Base-by-base conservation (phyloP, 2,888 invertebrate genomes). In the Orchesella flavescens region DNA sequence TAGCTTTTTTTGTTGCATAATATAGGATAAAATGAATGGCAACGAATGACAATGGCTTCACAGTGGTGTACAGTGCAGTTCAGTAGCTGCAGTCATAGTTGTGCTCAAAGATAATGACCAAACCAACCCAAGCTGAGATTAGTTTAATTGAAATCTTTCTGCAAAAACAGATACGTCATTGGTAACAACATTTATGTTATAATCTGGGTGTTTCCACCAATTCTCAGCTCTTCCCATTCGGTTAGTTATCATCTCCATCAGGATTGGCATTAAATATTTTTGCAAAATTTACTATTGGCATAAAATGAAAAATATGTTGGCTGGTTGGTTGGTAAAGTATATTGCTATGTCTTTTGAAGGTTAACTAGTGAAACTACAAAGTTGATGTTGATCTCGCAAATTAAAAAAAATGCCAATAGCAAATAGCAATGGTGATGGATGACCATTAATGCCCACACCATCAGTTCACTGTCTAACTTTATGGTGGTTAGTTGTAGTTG, bases 301-400 rank as follows among this genome's bases (percentile, higher is more conserved):
- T 34, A 34, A 7, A 7, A 34, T 7, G 34, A 34, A 2, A 34
- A 2, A 53, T 10, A 53, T 10, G 53, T 77, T 46, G 55, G 72
- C 57, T 63, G 65, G 61, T 71, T 34, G 34, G 34, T 34, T 7
- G 34, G 3, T 34, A 34, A 4, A n/a, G n/a, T n/a, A n/a, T 34
- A 34, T 7, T 34, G 2, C 7, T 34, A 4, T 34, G 34, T 34
- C n/a, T 72, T 79, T 72, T 72, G 79, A 79, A 79, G 79, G 79
- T 72, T 79, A 79, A 79, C 79, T 65, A 65, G 65, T 79, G 63
- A 79, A 79, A 57, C 15, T 57, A 12, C 34, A 7, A 7, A 34
- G 34, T 49, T 55, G 43, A 12, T n/a, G 43, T 9, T 34, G 34
- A 34, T 4, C 34, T 34, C 34, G n/a, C n/a, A n/a, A n/a, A n/a